Conservation (phyloP, 2,113 vertebrate species). For the Pedetes capensis region DNA sequence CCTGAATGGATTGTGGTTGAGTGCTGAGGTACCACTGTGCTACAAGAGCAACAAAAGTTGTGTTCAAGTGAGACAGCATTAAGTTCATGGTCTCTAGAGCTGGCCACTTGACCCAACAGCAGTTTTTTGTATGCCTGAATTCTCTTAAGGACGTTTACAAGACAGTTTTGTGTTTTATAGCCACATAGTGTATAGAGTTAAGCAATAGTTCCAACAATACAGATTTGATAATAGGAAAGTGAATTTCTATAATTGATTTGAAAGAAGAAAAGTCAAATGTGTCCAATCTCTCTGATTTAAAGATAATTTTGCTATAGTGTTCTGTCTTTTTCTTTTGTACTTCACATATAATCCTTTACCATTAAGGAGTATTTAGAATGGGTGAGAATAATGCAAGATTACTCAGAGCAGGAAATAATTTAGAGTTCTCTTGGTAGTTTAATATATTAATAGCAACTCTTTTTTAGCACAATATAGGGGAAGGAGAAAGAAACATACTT, state of each 20-base stretch:
- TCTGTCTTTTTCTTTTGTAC: background rate
- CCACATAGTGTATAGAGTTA: background rate
- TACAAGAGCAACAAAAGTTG: background rate
- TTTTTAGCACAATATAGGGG: background rate
- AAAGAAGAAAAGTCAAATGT: slow-evolving; percentile 32
- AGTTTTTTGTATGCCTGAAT: background rate
- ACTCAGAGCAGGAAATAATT: background rate
- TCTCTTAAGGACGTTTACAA: background rate
- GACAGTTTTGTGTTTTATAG: background rate
- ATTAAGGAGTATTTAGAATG: background rate
- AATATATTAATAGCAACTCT: background rate
- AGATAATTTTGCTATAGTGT: background rate
- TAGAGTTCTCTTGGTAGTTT: background rate
- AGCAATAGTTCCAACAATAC: background rate
- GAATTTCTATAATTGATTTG: background rate
- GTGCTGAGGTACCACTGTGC: no score
- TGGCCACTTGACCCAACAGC: background rate
- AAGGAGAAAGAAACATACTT: background rate
- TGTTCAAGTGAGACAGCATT: background rate
- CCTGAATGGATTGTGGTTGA: no score
- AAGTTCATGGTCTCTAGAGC: background rate
- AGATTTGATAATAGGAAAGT: background rate
- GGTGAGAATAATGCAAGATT: background rate
- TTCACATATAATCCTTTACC: background rate
- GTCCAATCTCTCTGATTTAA: background rate